Evolutionary conservation across 1,140 invertebrate genomes (phyloP), one percentile per base, ranked within the genome.

Genomic region (Heliconius hewitsoni): DNA sequence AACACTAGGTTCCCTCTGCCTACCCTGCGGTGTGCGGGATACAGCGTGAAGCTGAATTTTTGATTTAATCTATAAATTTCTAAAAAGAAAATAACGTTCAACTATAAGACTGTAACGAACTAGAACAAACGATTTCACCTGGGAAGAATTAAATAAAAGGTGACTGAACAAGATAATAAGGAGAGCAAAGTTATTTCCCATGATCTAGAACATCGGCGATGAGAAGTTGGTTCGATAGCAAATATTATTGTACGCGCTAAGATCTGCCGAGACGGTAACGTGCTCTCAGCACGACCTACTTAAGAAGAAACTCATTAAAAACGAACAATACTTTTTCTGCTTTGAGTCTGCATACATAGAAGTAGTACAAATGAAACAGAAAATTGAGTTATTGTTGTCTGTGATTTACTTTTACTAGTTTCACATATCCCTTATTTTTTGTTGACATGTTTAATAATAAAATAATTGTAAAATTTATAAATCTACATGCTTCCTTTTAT

Each of bases 151-250:
- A 86, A 89, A 88, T 85, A 86, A 90, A 52, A 87, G 83, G 78
- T 85, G 82, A 78, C 80, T 84, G 76, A 84, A 89, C 84, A 88
- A 79, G 77, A 87, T 90, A 89, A 90, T 87, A 82, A 86, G 75
- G 80, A 88, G 78, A 86, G 80, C 81, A 83, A 86, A 83, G 84
- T 81, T 83, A 87, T 91, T 92, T 93, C 90, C 86, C 88, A 91
- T 85, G 82, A 93, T 91, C 87, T 92, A 85, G 90, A 87, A 77
- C 90, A 84, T 77, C 80, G 23, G 71, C 73, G 78, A 82, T 86
- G 86, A 86, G 86, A 87, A 85, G 83, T 84, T 86, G 83, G 85
- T 88, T 87, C 81, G 76, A 85, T 83, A 73, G 79, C 80, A 83
- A 81, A 89, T 84, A 88, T 82, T 83, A 77, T 85, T 82, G 82